phyloP scores from a whole-genome alignment of 2,888 invertebrate genomes.

The Pterobdella sp. region DNA sequence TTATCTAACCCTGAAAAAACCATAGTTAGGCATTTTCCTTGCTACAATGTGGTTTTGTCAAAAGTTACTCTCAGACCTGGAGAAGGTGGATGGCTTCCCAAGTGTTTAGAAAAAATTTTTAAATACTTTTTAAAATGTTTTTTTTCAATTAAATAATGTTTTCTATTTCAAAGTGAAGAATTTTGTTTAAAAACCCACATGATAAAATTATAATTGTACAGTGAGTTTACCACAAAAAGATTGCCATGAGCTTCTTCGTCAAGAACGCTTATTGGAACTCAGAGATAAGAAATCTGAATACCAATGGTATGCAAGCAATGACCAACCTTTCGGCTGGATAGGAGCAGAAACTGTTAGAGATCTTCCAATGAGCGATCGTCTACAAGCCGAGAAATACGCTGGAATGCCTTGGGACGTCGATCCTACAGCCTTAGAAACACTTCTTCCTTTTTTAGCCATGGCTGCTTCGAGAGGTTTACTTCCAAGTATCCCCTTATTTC shows the following conservation, averaged over 20 bases:
- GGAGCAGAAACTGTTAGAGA: constrained; percentile 32
- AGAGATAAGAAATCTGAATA: constrained; percentile 37
- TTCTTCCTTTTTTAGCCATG: constrained; percentile 31
- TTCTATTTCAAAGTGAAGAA: background rate
- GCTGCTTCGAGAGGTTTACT: constrained; percentile 31
- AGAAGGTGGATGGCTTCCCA: constrained; percentile 35
- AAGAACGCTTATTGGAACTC: constrained; percentile 37
- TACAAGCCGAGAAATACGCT: constrained; percentile 35
- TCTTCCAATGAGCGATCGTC: constrained; percentile 36
- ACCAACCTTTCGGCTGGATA: constrained; percentile 32
- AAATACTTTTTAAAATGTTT: too few relatives aligned
- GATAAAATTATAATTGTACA: constrained; percentile 21
- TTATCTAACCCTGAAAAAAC: constrained; percentile 32
- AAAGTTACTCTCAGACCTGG: constrained; percentile 37
- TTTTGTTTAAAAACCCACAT: background rate
- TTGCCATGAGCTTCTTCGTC: constrained; percentile 36
- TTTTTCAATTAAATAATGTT: background rate
- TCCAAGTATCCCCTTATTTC: constrained; percentile 33
- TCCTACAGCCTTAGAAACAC: constrained; percentile 32
- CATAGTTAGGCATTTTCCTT: constrained; percentile 36
- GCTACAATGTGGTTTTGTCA: constrained; percentile 36
- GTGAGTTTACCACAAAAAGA: constrained; percentile 37
- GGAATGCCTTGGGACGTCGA: constrained; percentile 37
- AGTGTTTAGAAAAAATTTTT: too few relatives aligned
- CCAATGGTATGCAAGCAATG: constrained; percentile 32